Evolutionary conservation across 1,140 invertebrate species (phyloP).

Genomic region (Orussus abietinus): DNA sequence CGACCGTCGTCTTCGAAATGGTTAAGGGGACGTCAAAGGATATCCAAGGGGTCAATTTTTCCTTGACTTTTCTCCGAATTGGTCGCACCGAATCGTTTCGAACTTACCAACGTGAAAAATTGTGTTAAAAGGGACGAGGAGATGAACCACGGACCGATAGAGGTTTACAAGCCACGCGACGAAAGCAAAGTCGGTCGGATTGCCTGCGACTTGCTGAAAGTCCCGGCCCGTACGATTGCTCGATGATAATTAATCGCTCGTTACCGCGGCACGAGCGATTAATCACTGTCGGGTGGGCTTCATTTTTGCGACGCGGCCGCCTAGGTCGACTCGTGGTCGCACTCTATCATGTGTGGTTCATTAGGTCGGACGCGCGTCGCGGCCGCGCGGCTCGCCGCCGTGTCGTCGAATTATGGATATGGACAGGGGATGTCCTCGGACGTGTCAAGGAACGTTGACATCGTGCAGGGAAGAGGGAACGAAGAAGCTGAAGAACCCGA

Average conservation of each 20-base stretch:
- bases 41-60: too few species aligned
- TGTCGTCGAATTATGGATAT: constrained; percentile 29
- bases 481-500: too few species aligned
- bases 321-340: constrained; percentile 16
- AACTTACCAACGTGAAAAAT: too few species aligned
- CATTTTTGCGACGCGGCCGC: constrained; percentile 25
- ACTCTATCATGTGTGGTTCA: constrained; percentile 39
- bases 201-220: too few species aligned
- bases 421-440: neutral
- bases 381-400: constrained; percentile 24
- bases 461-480: too few species aligned
- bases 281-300: constrained; percentile 31
- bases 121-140: too few species aligned
- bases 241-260: constrained; percentile 41
- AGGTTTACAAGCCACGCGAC: neutral
- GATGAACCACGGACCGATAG: neutral
- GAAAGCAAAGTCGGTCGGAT: neutral
- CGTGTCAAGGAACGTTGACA: neutral
- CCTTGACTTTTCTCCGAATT: too few species aligned
- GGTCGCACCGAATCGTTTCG: too few species aligned
- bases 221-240: constrained; percentile 29
- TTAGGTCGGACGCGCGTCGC: constrained; percentile 34
- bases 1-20: too few species aligned
- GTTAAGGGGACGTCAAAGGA: too few species aligned
- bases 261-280: constrained; percentile 28